Conservation (phyloP, 1,140 invertebrate species). For the Drosophila neocordata region DNA sequence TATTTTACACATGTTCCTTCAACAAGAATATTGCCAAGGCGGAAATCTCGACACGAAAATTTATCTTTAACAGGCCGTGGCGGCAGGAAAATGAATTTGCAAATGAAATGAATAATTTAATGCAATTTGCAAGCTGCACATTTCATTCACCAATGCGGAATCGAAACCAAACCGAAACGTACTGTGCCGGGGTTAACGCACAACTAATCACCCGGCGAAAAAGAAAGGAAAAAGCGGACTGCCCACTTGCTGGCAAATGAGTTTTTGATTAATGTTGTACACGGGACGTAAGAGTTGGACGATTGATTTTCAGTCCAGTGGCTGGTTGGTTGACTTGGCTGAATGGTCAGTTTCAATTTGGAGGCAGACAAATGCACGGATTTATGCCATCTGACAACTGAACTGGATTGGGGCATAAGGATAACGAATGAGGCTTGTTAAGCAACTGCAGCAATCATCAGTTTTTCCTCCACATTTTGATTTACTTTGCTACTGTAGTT, state of each 20-base stretch:
- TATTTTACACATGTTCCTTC: not conserved
- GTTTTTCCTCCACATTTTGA: not conserved
- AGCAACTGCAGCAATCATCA: conserved; percentile 58
- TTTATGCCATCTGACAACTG: conserved; percentile 54
- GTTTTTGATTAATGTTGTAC: conserved; percentile 74
- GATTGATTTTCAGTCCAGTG: conserved; percentile 61
- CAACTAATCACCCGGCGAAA: conserved; percentile 69
- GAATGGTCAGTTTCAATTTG: conserved; percentile 17
- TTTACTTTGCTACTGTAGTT: conserved; percentile 17
- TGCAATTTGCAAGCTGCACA: conserved; percentile 56
- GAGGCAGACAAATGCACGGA: conserved; percentile 53
- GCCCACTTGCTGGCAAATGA: conserved; percentile 58
- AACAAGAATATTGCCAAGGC: not conserved
- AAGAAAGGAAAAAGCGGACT: conserved; percentile 36
- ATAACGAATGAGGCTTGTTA: conserved; percentile 16
- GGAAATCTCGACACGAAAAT: conserved; percentile 24
- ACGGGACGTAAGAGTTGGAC: conserved; percentile 19
- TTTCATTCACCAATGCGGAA: conserved; percentile 17
- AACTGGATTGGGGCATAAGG: conserved; percentile 28
- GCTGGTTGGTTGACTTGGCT: conserved; percentile 1
- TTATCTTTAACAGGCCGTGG: conserved; percentile 26
- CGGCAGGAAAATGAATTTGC: conserved; percentile 5
- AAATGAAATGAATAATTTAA: conserved; percentile 63
- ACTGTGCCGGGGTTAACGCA: conserved; percentile 63
- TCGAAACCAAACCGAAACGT: conserved; percentile 5